Evolutionary conservation across 1,140 invertebrate genomes (phyloP), one percentile per base, ranked within the genome.

Genomic region (Asobara japonica): DNA sequence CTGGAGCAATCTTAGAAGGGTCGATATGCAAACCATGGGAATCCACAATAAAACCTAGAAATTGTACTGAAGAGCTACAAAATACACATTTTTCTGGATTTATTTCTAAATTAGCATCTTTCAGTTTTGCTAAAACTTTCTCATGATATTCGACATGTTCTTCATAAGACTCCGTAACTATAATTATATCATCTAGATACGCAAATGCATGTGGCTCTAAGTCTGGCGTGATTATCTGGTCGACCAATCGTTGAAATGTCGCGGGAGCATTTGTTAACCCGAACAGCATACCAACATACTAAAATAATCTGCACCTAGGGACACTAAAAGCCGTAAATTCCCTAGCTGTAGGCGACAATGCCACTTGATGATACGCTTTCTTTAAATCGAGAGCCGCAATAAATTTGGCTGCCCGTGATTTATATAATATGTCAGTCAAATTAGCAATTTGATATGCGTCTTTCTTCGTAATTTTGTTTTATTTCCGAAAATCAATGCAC

Each of bases 271-370:
- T 86, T 18, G 68, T 71, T 3, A 89, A 76, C 1, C 86, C 86
- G 78, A 87, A 89, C 0, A 86, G 84, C 83, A 88, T 86, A 10
- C 82, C 79, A 10, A 71, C 76, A 70, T 84, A 89, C 51, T 82
- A 77, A 67, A 76, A 88, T 11, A 85, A 72, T 6, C 82, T 81
- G 38, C 79, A 75, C 41, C 81, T 80, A n/a, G 81, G 82, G 2
- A 86, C 83, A 2, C 30, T n/a, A 41, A 74, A 74, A 13, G 73
- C 68, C 1, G 73, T 71, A 25, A 62, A 38, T 18, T 33, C 25
- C 11, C 62, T 51, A n/a, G 29, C 36, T 11, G 29, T 13, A 33
- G 31, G n/a, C 25, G 36, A 1, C 64, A 74, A 61, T 8, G 41
- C 38, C 6, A 74, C 51, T 27, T 73, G 71, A 25, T 69, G 71